Conservation (phyloP, 2,797 vertebrate genomes). For the Eulemur coronatus region DNA sequence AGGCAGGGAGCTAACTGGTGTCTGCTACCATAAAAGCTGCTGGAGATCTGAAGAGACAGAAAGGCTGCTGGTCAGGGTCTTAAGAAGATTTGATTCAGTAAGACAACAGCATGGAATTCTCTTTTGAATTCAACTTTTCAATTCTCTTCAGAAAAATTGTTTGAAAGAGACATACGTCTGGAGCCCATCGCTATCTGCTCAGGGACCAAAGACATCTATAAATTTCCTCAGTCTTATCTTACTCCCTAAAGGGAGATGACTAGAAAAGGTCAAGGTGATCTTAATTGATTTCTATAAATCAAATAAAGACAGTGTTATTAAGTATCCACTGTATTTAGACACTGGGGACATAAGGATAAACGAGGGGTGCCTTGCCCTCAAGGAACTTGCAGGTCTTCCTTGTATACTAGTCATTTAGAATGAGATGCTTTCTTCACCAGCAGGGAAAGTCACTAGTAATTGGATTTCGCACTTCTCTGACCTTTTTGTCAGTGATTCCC, state of each 20-base stretch:
- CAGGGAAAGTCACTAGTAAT: slow-evolving; percentile 57
- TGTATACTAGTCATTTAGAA: not conserved
- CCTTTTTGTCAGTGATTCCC: slow-evolving; percentile 8
- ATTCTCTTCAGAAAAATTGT: not conserved
- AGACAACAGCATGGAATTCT: not conserved
- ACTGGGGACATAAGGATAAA: not conserved
- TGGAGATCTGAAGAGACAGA: not conserved
- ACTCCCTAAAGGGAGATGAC: not conserved
- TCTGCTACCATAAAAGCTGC: not conserved
- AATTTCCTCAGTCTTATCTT: slow-evolving; percentile 14
- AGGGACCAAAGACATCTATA: not conserved
- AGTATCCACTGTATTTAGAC: not conserved
- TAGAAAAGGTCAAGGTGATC: slow-evolving; percentile 55
- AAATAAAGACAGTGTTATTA: slow-evolving; percentile 17
- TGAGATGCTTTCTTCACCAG: not conserved
- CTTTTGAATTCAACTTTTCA: not conserved
- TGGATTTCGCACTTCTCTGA: not conserved
- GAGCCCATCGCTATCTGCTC: not conserved
- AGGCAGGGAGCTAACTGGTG: not conserved
- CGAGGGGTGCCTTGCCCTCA: not conserved
- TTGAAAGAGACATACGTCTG: slow-evolving; percentile 23
- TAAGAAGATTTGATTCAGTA: not conserved
- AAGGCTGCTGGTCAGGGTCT: not conserved
- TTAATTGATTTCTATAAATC: slow-evolving; percentile 47
- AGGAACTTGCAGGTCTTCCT: slow-evolving; percentile 22